Conservation (phyloP, 1,140 invertebrate genomes). For the Nomia melanderi region DNA sequence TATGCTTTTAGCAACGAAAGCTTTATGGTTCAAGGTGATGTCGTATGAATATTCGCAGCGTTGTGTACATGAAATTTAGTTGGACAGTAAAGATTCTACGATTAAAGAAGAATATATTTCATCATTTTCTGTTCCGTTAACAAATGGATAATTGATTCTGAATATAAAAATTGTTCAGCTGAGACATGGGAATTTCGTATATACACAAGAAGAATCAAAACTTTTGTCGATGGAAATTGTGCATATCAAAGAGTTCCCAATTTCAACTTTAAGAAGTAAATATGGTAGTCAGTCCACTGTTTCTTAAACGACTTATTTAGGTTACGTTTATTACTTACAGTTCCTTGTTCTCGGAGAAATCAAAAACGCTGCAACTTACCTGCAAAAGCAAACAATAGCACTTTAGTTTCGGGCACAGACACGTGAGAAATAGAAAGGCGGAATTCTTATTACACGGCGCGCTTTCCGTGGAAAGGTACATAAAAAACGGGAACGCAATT, state of each 20-base stretch:
- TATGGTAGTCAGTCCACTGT: too few species aligned
- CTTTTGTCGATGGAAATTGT: too few species aligned
- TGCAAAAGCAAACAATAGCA: not conserved
- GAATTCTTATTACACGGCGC: not conserved
- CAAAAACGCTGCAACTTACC: not conserved
- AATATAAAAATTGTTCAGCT: too few species aligned
- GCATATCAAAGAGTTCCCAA: too few species aligned
- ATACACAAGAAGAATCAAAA: too few species aligned
- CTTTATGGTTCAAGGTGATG: not conserved
- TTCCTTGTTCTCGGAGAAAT: not conserved
- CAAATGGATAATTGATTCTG: too few species aligned
- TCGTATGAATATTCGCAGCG: not conserved
- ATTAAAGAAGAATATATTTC: not conserved
- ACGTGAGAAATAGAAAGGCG: too few species aligned
- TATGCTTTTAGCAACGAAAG: not conserved
- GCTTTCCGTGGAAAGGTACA: not conserved
- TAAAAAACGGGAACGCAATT: not conserved
- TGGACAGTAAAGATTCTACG: not conserved
- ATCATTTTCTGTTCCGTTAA: too few species aligned
- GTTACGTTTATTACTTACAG: not conserved
- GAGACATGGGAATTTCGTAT: too few species aligned
- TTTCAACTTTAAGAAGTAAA: too few species aligned
- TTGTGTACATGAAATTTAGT: not conserved
- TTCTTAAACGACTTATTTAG: too few species aligned
- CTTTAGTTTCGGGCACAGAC: not conserved